Evolutionary conservation across 1,140 invertebrate genomes (phyloP).

Genomic region (Drosophila nigrodunni): DNA sequence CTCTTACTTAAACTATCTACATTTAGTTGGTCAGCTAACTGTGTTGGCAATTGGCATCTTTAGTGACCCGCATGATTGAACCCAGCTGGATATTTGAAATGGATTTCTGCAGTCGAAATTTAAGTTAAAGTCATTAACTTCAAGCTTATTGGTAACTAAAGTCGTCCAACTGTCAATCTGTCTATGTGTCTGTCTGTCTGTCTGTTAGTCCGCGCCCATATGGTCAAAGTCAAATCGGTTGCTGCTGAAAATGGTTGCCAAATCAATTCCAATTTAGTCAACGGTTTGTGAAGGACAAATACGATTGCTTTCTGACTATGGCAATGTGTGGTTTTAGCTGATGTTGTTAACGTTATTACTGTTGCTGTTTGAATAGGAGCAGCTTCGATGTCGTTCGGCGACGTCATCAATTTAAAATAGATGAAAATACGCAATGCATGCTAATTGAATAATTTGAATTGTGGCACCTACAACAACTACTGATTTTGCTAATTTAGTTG

Average conservation of each 20-base stretch:
- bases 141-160: not conserved
- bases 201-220: conserved; percentile 70
- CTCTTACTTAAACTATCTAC: not conserved
- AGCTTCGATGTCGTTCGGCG: conserved; percentile 40
- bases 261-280: conserved; percentile 82
- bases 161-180: not conserved
- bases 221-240: conserved; percentile 59
- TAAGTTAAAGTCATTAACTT: conserved; percentile 54
- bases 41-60: conserved; percentile 10
- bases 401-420: conserved; percentile 81
- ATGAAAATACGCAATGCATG: conserved; percentile 82
- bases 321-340: conserved; percentile 14
- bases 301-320: conserved; percentile 36
- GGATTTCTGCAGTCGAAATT: conserved; percentile 31
- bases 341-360: not conserved
- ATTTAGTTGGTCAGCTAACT: conserved; percentile 1
- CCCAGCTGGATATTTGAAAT: conserved; percentile 49
- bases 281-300: conserved; percentile 72
- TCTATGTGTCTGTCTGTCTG: no score
- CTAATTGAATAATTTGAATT: conserved; percentile 83
- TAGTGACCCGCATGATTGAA: conserved; percentile 40
- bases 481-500: conserved; percentile 74
- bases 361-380: conserved; percentile 54
- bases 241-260: conserved; percentile 65
- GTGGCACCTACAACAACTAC: conserved; percentile 74